phyloP scores from a whole-genome alignment of 2,888 invertebrate genomes.

The Apotomis betuletana region DNA sequence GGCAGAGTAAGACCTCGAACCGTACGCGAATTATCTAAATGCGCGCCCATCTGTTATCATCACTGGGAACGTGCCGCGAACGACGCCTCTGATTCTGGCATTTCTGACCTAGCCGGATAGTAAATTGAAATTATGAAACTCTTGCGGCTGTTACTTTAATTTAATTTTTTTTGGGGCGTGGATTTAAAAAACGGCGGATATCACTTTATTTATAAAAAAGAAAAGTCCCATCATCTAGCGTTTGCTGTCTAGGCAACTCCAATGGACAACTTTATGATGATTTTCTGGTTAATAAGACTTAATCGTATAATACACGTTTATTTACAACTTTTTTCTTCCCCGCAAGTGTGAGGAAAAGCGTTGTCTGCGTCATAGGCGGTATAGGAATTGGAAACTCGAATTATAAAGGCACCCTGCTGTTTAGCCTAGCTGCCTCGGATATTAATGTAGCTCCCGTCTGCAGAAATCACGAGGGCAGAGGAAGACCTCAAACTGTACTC shows the following conservation, averaged over 20 bases:
- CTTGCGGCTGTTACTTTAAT: background rate
- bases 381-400: no score
- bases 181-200: no score
- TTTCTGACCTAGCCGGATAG: constrained; percentile 29
- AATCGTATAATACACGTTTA: no score
- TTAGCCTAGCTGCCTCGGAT: background rate
- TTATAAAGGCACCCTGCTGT: no score
- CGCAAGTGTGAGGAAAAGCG: no score
- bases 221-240: no score
- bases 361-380: no score
- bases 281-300: no score
- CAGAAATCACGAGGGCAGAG: constrained; percentile 43
- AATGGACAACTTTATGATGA: no score
- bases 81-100: constrained; percentile 31
- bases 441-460: constrained; percentile 43
- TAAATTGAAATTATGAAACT: constrained; percentile 29
- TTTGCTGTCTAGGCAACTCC: no score
- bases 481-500: constrained; percentile 48
- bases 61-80: constrained; percentile 44
- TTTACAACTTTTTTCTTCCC: no score
- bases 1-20: constrained; percentile 48
- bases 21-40: constrained; percentile 48
- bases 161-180: background rate
- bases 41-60: constrained; percentile 54
- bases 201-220: no score